Percentiles rank a stretch among this genome's conserved stretches.
Conservation (phyloP, 1,140 invertebrate genomes). For the Zeugodacus cucurbitae region DNA sequence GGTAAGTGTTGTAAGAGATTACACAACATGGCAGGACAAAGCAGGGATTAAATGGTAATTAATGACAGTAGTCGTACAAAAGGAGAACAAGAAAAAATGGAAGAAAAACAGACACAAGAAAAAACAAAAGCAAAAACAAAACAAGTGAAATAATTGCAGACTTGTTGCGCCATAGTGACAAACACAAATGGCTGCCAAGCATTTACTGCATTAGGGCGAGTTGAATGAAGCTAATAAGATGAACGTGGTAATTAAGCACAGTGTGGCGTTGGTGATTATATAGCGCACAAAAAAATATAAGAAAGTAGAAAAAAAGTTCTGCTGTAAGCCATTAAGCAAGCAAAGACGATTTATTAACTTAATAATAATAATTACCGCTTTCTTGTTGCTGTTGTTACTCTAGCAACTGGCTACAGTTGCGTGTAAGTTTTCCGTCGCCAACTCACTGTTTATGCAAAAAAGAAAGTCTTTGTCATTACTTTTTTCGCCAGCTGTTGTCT, state of each 20-base stretch:
- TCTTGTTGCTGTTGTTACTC: neutral
- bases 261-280: neutral
- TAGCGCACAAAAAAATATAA: neutral
- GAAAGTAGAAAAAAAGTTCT: neutral
- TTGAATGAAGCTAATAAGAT: neutral
- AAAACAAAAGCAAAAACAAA: neutral
- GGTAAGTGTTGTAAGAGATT: neutral
- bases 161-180: neutral
- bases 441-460: neutral
- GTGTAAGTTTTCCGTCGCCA: no score
- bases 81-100: no score
- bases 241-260: neutral
- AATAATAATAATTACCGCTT: neutral
- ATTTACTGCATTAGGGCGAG: neutral
- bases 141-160: neutral
- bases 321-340: neutral
- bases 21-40: neutral
- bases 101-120: neutral
- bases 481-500: neutral
- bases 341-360: slow-evolving; percentile 25
- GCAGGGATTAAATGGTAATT: neutral
- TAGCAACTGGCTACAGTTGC: no score
- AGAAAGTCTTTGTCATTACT: neutral
- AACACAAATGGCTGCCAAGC: neutral
- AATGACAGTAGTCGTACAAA: neutral